Evolutionary conservation across 2,888 invertebrate genomes (phyloP).

Genomic region (Campoplex nolae): DNA sequence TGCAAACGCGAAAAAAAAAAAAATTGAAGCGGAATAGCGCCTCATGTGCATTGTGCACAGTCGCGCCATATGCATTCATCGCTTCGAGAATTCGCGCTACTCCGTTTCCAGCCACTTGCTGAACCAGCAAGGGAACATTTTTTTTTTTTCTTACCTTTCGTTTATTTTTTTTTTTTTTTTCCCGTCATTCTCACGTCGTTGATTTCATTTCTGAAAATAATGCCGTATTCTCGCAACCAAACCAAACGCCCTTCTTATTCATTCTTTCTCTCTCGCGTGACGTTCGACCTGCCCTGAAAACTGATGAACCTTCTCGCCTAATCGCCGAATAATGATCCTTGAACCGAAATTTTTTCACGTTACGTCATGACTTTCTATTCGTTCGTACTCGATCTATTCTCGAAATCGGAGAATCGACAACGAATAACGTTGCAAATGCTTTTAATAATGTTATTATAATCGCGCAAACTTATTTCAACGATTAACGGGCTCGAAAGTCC

Average conservation of each 20-base stretch:
- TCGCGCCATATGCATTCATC: not conserved
- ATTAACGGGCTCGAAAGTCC: not conserved
- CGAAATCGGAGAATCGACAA: not conserved
- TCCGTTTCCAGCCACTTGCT: not conserved
- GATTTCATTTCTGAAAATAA: not conserved
- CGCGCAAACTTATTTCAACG: not conserved
- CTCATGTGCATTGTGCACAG: not conserved
- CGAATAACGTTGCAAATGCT: not conserved
- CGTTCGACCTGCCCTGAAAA: not conserved
- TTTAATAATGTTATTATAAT: not conserved
- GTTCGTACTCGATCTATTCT: not conserved
- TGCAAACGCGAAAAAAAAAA: slow-evolving; percentile 1
- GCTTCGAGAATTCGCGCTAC: not conserved
- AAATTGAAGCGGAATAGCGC: not conserved
- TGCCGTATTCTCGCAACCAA: not conserved
- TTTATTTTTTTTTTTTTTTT: not conserved
- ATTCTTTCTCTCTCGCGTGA: not conserved
- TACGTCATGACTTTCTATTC: not conserved
- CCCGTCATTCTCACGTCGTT: too few relatives aligned
- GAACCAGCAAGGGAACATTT: not conserved
- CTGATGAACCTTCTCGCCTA: not conserved
- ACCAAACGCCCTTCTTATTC: not conserved
- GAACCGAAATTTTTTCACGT: not conserved
- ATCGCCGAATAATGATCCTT: not conserved
- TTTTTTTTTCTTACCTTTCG: not conserved